These are phyloP conservation scores for Caenorhabditis zanzibari DNA, from an alignment of 2,888 invertebrate species.

Conservation along the genomic window DNA sequence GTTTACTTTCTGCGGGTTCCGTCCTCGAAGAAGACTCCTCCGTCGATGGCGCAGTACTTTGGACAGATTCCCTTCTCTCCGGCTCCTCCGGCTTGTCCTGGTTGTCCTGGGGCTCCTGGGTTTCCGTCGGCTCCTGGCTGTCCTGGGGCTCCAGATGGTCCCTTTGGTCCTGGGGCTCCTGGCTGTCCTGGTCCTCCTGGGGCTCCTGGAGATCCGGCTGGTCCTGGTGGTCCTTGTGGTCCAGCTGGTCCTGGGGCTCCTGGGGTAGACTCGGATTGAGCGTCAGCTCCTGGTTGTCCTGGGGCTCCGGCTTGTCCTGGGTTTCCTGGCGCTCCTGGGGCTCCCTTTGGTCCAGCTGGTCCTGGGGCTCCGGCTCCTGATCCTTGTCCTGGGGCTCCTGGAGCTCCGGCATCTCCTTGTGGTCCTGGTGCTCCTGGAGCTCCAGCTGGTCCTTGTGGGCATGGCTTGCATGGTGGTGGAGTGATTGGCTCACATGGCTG, in stretches of 20 bases:
- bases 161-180: slow-evolving; percentile 64
- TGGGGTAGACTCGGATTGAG: slow-evolving; percentile 52
- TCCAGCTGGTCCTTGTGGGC: slow-evolving; percentile 72
- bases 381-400: slow-evolving; percentile 72
- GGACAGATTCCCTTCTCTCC: slow-evolving; percentile 76
- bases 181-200: slow-evolving; percentile 68
- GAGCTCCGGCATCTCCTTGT: slow-evolving; percentile 69
- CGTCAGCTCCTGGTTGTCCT: slow-evolving; percentile 67
- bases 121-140: slow-evolving; percentile 72
- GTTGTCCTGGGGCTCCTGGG: slow-evolving; percentile 69
- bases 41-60: slow-evolving; percentile 82
- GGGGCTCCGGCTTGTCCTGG: slow-evolving; percentile 69
- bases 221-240: slow-evolving; percentile 65
- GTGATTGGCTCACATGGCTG: slow-evolving; percentile 69
- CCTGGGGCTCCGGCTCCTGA: slow-evolving; percentile 68
- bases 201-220: slow-evolving; percentile 67
- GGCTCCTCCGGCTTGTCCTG: slow-evolving; percentile 66
- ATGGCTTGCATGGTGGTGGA: slow-evolving; percentile 73
- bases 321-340: slow-evolving; percentile 68
- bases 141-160: slow-evolving; percentile 68
- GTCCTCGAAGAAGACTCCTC: slow-evolving; percentile 82
- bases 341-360: slow-evolving; percentile 70
- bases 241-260: slow-evolving; percentile 72
- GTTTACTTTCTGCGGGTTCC: slow-evolving; percentile 73
- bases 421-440: slow-evolving; percentile 75